Base-by-base conservation (phyloP, 2,113 vertebrate genomes). In the Polypterus bichir region DNA sequence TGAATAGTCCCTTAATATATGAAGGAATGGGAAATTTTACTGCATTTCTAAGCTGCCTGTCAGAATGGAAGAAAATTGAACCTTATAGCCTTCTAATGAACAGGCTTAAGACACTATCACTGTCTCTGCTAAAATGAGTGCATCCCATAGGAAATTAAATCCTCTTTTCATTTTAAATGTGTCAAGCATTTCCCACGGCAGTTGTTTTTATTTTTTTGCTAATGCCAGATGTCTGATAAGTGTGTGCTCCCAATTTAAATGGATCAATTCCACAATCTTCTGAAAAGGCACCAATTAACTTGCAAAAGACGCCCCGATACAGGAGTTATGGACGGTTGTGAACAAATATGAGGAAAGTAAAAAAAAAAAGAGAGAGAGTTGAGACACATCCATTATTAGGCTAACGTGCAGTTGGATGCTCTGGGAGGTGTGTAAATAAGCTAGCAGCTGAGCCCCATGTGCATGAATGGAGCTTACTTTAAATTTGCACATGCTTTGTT, bases 111-210 rank as follows among this genome's bases (percentile, higher is more conserved):
- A 11, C 11, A 9, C 11, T 10, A 3, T 6, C 54, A 56, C 54
- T 27, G 54, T 3, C 54, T 9, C 54, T 56, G 54, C 54, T 56
- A 56, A 56, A 56, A 56, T 56, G 54, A 56, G 54, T 6, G 54
- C 44, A 9, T 56, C 54, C 54, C 54, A 6, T 6, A 4, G 54
- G 54, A 56, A 9, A 56, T 27, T 56, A 56, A 56, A 56, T 27
- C 3, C 54, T 56, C 54, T 11, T 6, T 56, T 56, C 54, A 56
- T 56, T 56, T 56, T 56, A 56, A 56, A 56, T 56, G 54, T 56
- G 54, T 4, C 54, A 27, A 56, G 54, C 54, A 27, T 56, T 56
- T 27, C 4, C 54, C 54, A 56, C 6, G 3, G 54, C 3, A 7
- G 10, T 52, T 52, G 51, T 10, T 52, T 3, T 4, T 52, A 52